A percentile compares a stretch with the other conserved stretches of the same genome.
Evolutionary conservation across 2,797 vertebrate genomes (phyloP).

Genomic region (Myiotriccus ornatus): DNA sequence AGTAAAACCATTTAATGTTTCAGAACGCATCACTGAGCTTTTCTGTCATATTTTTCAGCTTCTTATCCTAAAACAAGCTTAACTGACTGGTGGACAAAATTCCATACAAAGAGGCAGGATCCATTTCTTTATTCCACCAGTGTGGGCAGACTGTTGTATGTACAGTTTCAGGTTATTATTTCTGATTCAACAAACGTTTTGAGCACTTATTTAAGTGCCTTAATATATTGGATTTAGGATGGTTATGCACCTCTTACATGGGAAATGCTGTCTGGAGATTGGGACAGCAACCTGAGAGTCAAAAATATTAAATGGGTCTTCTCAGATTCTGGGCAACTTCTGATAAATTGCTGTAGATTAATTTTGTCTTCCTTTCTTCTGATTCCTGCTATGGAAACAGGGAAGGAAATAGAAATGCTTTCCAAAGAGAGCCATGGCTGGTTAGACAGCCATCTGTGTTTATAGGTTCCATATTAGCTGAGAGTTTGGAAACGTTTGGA

Average conservation of each 20-base stretch:
- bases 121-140: neutral
- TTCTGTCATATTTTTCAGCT: neutral
- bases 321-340: neutral
- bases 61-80: neutral
- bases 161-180: neutral
- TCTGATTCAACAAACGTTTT: neutral
- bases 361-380: neutral
- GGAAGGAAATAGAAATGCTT: neutral
- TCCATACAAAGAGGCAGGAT: neutral
- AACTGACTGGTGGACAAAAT: neutral
- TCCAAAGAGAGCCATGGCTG: neutral
- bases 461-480: neutral
- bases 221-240: neutral
- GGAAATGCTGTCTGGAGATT: neutral
- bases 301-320: neutral
- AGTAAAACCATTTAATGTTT: constrained; percentile 30
- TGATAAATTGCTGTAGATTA: neutral
- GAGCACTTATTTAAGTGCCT: neutral
- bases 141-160: neutral
- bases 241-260: neutral
- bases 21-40: neutral
- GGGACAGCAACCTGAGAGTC: rapidly evolving
- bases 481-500: neutral
- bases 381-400: neutral
- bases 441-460: neutral